Conservation (phyloP, 2,888 invertebrate genomes). For the Atrina japonica region DNA sequence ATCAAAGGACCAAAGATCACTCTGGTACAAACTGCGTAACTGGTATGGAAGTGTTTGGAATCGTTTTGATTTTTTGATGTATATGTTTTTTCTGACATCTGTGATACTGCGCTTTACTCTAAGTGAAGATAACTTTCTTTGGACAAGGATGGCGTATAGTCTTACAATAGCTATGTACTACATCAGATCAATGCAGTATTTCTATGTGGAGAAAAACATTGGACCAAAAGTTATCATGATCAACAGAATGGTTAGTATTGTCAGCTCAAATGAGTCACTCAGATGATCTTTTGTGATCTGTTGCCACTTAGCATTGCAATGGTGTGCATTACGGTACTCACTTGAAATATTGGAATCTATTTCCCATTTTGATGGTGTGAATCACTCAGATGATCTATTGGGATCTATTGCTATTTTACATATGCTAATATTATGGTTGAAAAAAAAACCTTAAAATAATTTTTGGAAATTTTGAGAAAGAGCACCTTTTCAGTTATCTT, state of each 20-base stretch:
- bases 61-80: conserved; percentile 74
- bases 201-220: conserved; percentile 77
- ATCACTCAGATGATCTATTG: too few relatives aligned
- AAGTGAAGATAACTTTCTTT: conserved; percentile 58
- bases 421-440: too few relatives aligned
- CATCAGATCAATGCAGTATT: conserved; percentile 78
- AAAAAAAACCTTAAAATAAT: too few relatives aligned
- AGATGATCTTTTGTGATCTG: too few relatives aligned
- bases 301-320: too few relatives aligned
- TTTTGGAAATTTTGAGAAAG: too few relatives aligned
- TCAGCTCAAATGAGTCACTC: too few relatives aligned
- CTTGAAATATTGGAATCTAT: too few relatives aligned
- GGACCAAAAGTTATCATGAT: conserved; percentile 81
- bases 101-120: conserved; percentile 73
- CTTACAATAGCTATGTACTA: conserved; percentile 76
- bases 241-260: conserved; percentile 78
- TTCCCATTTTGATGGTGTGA: not conserved
- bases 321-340: too few relatives aligned
- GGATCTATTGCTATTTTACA: too few relatives aligned
- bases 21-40: conserved; percentile 69
- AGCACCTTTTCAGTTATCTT: too few relatives aligned
- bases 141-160: conserved; percentile 75
- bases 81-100: conserved; percentile 72
- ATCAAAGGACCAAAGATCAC: conserved; percentile 67
- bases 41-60: conserved; percentile 79